A percentile compares a stretch with the other conserved stretches of the same genome.
phyloP scores from a whole-genome alignment of 2,113 vertebrate species.

The Scophthalmus maximus region DNA sequence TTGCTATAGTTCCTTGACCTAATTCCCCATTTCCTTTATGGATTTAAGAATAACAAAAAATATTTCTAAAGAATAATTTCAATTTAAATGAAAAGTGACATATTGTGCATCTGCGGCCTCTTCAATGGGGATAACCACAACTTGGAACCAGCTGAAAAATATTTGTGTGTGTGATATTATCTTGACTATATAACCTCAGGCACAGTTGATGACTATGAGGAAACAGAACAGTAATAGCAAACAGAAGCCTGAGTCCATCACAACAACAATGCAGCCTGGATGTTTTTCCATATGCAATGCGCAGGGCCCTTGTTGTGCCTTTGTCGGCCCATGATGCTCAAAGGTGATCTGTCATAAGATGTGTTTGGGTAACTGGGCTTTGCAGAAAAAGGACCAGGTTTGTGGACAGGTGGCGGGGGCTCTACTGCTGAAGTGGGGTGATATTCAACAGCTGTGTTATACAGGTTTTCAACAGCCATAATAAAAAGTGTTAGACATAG shows the following conservation, averaged over 20 bases:
- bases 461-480: conserved; percentile 73
- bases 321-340: conserved; percentile 26
- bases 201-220: conserved; percentile 8
- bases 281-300: conserved; percentile 48
- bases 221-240: conserved; percentile 39
- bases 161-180: conserved; percentile 25
- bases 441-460: conserved; percentile 75
- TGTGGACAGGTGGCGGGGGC: conserved; percentile 38
- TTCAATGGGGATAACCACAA: neutral
- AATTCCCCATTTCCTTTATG: neutral
- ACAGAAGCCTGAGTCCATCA: conserved; percentile 35
- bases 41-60: neutral
- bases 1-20: neutral
- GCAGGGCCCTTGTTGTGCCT: conserved; percentile 18
- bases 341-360: conserved; percentile 39
- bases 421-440: conserved; percentile 58
- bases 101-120: conserved; percentile 10
- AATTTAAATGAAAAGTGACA: neutral
- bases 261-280: conserved; percentile 24
- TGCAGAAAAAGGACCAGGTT: conserved; percentile 44
- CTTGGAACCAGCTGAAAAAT: conserved; percentile 7
- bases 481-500: conserved; percentile 75
- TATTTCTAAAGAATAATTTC: neutral
- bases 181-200: neutral
- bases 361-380: conserved; percentile 47